Percentiles rank a stretch among this genome's conserved stretches.
These are phyloP conservation scores for Hemicordylus capensis DNA, from an alignment of 2,113 vertebrate genomes.

Conservation along the genomic window DNA sequence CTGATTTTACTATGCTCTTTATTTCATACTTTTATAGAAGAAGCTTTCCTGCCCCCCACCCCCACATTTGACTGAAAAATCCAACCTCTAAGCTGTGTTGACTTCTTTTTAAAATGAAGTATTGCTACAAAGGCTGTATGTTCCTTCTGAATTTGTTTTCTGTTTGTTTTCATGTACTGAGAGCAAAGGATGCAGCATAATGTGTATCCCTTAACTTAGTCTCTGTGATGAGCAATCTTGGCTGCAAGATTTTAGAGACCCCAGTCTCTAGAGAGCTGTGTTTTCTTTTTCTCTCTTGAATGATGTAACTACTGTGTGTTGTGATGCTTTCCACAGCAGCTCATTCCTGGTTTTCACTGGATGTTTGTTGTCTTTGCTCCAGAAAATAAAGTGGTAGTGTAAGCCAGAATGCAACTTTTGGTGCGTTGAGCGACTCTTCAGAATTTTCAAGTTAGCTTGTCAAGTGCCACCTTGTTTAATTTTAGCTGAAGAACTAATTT, in stretches of 20 bases:
- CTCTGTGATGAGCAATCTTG: neutral
- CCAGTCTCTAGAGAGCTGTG: neutral
- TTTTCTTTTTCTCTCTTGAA: constrained; percentile 2
- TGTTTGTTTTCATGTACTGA: neutral
- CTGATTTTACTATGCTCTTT: neutral
- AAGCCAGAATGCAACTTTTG: constrained; percentile 19
- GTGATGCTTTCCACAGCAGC: neutral
- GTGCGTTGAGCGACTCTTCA: neutral
- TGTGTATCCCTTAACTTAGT: neutral
- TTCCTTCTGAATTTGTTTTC: neutral
- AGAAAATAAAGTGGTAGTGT: neutral
- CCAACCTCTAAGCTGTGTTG: no score
- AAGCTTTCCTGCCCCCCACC: neutral
- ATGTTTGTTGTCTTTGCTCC: constrained; percentile 17
- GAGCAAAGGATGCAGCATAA: neutral
- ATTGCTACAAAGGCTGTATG: neutral
- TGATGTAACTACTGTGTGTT: constrained; percentile 10
- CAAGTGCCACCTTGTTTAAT: constrained; percentile 29
- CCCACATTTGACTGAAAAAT: neutral
- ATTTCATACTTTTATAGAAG: neutral
- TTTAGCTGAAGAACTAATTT: neutral
- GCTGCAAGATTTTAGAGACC: neutral
- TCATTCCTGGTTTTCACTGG: neutral
- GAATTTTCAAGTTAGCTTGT: neutral
- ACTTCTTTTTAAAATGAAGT: neutral